Evolutionary conservation across 1,140 invertebrate genomes (phyloP).

Genomic region (Eurytemora carolleeae): DNA sequence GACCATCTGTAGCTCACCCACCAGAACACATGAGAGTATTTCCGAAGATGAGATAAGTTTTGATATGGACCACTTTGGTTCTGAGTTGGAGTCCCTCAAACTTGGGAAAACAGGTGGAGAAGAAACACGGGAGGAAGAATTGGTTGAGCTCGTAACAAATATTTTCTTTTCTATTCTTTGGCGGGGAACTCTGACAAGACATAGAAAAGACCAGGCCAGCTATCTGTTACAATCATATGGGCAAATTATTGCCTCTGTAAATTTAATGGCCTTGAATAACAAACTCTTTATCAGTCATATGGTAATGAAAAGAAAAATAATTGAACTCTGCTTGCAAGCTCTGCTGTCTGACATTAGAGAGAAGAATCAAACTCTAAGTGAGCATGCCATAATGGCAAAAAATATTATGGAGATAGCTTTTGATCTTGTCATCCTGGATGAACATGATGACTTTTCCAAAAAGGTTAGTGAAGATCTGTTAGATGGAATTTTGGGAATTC

Average conservation of each 20-base stretch:
- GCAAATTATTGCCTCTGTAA: constrained; percentile 39
- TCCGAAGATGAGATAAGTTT: not conserved
- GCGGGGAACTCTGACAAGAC: constrained; percentile 37
- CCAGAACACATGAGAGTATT: constrained; percentile 1
- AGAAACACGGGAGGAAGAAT: constrained; percentile 32
- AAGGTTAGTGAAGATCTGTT: constrained; percentile 34
- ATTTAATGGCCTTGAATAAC: constrained; percentile 37
- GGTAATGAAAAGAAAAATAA: constrained; percentile 34
- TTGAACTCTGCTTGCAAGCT: constrained; percentile 39
- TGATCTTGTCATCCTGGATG: constrained; percentile 35
- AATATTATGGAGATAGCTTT: constrained; percentile 37
- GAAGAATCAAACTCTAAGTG: constrained; percentile 24
- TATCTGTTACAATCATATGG: constrained; percentile 29
- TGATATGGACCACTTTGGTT: not conserved
- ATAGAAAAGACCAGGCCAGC: constrained; percentile 25
- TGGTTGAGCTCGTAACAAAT: constrained; percentile 36
- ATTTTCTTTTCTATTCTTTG: constrained; percentile 38
- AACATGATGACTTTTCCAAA: constrained; percentile 29
- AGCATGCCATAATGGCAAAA: constrained; percentile 31
- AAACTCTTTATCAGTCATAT: constrained; percentile 35
- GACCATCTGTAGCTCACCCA: not conserved
- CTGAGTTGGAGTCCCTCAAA: not conserved
- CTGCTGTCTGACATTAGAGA: constrained; percentile 35
- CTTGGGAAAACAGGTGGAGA: constrained; percentile 16
- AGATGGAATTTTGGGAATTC: constrained; percentile 33